Percentiles rank a stretch among this genome's conserved stretches.
Conservation (phyloP, 2,888 invertebrate genomes). For the Mechanitis messenoides region DNA sequence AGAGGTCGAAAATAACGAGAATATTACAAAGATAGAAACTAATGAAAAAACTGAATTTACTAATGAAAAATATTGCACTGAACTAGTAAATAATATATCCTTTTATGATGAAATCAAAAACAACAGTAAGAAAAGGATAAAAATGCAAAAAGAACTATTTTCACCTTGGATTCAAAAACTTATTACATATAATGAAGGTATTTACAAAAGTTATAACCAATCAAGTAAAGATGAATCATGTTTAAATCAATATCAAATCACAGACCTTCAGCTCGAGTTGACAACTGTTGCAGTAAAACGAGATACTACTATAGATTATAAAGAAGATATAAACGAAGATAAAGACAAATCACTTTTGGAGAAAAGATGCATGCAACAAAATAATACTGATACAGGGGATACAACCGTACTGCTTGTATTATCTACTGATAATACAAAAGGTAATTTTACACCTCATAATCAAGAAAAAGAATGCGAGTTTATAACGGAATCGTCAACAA, state of each 20-base stretch:
- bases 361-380: slow-evolving; percentile 1
- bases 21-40: background rate
- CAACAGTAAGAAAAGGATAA: slow-evolving; percentile 6
- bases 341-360: background rate
- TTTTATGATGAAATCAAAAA: background rate
- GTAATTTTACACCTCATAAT: background rate
- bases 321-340: background rate
- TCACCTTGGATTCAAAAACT: slow-evolving; percentile 61
- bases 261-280: background rate
- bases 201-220: slow-evolving; percentile 18
- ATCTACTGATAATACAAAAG: background rate
- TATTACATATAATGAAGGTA: slow-evolving; percentile 41
- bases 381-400: background rate
- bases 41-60: background rate
- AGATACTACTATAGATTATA: background rate
- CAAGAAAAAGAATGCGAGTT: background rate
- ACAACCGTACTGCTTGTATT: background rate
- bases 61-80: background rate
- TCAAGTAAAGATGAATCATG: slow-evolving; percentile 9
- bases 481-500: background rate
- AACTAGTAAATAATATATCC: background rate
- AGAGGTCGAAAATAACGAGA: background rate
- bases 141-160: slow-evolving; percentile 48
- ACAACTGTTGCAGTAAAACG: background rate
- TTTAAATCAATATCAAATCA: too few species aligned